phyloP scores from a whole-genome alignment of 2,888 invertebrate species.

The Campoletis raptor region DNA sequence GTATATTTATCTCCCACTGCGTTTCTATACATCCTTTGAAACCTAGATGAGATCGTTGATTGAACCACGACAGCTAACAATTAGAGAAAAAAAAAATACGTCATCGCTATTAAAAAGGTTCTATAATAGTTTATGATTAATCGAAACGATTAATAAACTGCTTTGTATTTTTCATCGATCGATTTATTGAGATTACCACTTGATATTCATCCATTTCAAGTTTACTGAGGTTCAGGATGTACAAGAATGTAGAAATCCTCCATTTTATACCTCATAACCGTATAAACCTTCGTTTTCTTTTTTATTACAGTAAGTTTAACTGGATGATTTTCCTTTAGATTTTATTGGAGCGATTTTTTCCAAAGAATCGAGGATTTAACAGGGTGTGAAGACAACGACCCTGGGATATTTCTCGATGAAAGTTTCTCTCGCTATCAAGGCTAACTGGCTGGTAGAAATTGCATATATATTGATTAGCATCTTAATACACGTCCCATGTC shows the following conservation, averaged over 20 bases:
- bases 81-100: background rate
- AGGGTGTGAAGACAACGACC: conserved; percentile 38
- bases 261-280: background rate
- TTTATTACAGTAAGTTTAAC: conserved; percentile 1
- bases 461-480: conserved; percentile 70
- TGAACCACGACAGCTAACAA: conserved; percentile 3
- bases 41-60: background rate
- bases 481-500: conserved; percentile 67
- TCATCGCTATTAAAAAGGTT: background rate
- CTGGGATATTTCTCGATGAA: conserved; percentile 47
- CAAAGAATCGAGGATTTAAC: background rate
- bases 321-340: background rate
- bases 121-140: background rate
- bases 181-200: background rate
- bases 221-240: background rate
- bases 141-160: background rate
- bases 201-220: background rate
- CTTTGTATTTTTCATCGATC: background rate
- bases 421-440: conserved; percentile 61
- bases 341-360: background rate
- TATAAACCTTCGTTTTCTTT: background rate
- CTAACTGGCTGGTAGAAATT: conserved; percentile 63
- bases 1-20: background rate
- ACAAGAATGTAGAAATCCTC: background rate
- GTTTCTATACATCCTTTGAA: background rate